phyloP scores from a whole-genome alignment of 2,888 invertebrate genomes.

The Lochmaea capreae region DNA sequence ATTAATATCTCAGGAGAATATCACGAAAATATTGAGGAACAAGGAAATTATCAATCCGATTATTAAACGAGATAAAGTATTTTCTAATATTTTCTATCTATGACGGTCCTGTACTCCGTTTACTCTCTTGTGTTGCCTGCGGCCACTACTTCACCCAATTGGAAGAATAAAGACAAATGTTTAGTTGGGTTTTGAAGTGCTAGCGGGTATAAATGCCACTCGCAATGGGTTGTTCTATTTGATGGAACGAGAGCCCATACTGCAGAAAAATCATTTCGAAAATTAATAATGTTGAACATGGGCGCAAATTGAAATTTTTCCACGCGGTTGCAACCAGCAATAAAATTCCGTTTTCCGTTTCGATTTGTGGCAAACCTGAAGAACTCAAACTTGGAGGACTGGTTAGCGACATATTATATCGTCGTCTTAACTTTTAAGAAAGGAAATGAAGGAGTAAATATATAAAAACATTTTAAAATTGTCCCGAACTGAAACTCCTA shows the following conservation, averaged over 20 bases:
- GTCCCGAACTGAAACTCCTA: too few species aligned
- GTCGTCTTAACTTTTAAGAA: slow-evolving; percentile 15
- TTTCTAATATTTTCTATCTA: not conserved
- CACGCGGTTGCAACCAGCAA: slow-evolving; percentile 31
- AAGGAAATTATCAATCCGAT: too few species aligned
- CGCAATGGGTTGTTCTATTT: slow-evolving; percentile 64
- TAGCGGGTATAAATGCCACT: slow-evolving; percentile 65
- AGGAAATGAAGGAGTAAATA: not conserved
- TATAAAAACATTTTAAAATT: not conserved
- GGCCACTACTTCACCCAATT: slow-evolving; percentile 64
- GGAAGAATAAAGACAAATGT: slow-evolving; percentile 69
- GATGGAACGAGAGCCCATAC: slow-evolving; percentile 61
- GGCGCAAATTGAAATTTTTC: slow-evolving; percentile 42
- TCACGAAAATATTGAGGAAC: too few species aligned
- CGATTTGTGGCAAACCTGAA: slow-evolving; percentile 12
- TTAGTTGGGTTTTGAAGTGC: slow-evolving; percentile 62
- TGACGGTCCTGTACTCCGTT: not conserved
- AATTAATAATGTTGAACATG: slow-evolving; percentile 56
- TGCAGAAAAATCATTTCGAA: slow-evolving; percentile 57
- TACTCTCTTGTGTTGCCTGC: slow-evolving; percentile 44
- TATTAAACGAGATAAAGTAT: not conserved
- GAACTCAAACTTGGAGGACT: not conserved
- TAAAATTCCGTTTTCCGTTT: slow-evolving; percentile 33
- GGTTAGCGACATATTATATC: slow-evolving; percentile 14
- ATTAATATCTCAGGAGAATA: too few species aligned